Evolutionary conservation across 1,140 invertebrate genomes (phyloP).

Genomic region (Chironomus tepperi): DNA sequence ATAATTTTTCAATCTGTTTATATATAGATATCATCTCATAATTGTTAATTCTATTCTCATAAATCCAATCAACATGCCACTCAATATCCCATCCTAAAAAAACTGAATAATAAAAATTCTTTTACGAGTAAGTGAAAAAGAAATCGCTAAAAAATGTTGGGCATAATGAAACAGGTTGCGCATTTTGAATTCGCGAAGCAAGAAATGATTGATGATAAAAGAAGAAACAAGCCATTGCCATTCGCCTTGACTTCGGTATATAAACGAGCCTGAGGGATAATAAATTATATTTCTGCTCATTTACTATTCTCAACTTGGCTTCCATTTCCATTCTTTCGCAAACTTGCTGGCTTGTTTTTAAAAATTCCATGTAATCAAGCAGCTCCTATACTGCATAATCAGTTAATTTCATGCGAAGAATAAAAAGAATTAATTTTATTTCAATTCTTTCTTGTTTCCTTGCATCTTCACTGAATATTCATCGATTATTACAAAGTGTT

Average conservation of each 20-base stretch:
- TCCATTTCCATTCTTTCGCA: not conserved
- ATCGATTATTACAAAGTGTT: too few species aligned
- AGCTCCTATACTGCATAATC: not conserved
- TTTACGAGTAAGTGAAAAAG: not conserved
- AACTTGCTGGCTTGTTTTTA: not conserved
- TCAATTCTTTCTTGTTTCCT: not conserved
- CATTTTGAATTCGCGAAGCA: not conserved
- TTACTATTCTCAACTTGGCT: constrained; percentile 8
- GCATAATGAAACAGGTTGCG: constrained; percentile 18
- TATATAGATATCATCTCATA: too few species aligned
- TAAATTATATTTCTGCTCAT: constrained; percentile 19
- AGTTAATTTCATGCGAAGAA: constrained; percentile 20
- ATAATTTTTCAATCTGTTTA: too few species aligned
- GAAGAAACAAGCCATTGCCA: constrained; percentile 15
- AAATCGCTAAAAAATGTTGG: not conserved
- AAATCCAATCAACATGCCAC: too few species aligned
- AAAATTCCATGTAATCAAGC: constrained; percentile 4
- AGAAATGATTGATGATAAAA: constrained; percentile 18
- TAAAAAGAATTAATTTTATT: not conserved
- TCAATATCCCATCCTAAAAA: not conserved
- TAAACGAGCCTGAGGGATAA: constrained; percentile 17
- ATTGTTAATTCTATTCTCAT: too few species aligned
- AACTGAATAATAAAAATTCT: not conserved
- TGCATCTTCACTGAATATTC: too few species aligned
- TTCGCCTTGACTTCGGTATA: constrained; percentile 5